These are phyloP conservation scores for Plotosus lineatus DNA, from an alignment of 2,113 vertebrate species.

Conservation along the genomic window DNA sequence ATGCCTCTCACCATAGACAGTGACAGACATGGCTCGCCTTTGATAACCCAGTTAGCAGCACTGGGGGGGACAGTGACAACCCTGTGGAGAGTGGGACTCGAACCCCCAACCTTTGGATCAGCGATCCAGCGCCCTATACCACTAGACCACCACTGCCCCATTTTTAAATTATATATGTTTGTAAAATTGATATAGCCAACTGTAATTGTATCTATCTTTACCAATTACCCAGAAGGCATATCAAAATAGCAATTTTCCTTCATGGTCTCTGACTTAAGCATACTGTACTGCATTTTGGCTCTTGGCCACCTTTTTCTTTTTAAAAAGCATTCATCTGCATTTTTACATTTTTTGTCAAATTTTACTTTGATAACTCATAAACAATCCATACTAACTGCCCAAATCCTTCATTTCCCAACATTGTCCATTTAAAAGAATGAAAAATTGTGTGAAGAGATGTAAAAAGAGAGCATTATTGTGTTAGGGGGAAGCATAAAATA, in stretches of 20 bases:
- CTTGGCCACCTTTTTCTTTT: background rate
- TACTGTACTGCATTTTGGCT: constrained; percentile 16
- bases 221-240: background rate
- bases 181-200: constrained; percentile 9
- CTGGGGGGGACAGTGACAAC: too few species aligned
- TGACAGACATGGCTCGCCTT: too few species aligned
- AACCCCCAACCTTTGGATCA: too few species aligned
- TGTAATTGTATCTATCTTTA: constrained; percentile 11
- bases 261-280: background rate
- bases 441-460: constrained; percentile 65
- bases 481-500: constrained; percentile 35
- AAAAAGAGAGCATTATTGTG: background rate
- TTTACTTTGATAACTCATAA: constrained; percentile 34
- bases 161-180: too few species aligned
- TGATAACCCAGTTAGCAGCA: too few species aligned
- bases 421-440: constrained; percentile 63
- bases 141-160: too few species aligned
- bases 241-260: constrained; percentile 1
- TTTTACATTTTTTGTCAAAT: constrained; percentile 41
- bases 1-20: too few species aligned
- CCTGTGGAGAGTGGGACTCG: too few species aligned
- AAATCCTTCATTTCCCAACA: constrained; percentile 68
- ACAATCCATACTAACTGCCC: constrained; percentile 66
- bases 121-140: too few species aligned
- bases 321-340: constrained; percentile 39